Percentiles rank a stretch among this genome's conserved stretches.
Conservation (phyloP, 2,797 vertebrate species). For the Acropternis orthonyx region DNA sequence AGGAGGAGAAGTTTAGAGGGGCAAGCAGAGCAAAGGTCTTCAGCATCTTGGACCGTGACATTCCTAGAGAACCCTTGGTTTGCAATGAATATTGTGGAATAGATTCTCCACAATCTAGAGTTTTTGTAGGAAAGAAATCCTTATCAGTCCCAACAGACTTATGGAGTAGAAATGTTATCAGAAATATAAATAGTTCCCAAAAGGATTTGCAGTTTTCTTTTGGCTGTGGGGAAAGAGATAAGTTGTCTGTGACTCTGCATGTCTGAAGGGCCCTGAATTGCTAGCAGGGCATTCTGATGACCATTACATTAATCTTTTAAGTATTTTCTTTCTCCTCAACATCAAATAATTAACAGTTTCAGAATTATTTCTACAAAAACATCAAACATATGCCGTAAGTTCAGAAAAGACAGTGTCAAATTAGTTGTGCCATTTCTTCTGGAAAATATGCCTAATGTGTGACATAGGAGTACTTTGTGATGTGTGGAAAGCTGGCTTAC, state of each 20-base stretch:
- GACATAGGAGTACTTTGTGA: not conserved
- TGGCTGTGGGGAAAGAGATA: not conserved
- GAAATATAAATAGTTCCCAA: not conserved
- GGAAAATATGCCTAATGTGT: not conserved
- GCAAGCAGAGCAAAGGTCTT: not conserved
- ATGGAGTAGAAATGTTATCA: not conserved
- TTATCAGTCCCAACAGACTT: not conserved
- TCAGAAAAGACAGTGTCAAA: not conserved
- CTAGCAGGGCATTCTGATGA: not conserved
- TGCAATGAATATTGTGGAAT: not conserved
- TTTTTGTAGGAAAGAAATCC: not conserved
- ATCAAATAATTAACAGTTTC: not conserved
- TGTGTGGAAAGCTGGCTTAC: not conserved
- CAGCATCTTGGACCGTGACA: too few species aligned
- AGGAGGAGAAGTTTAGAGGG: not conserved
- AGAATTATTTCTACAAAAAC: not conserved
- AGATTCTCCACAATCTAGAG: not conserved
- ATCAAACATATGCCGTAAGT: not conserved
- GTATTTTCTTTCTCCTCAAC: not conserved
- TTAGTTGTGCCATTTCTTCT: not conserved
- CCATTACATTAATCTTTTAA: not conserved
- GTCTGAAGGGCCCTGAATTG: not conserved
- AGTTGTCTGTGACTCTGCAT: not conserved
- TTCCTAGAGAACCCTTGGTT: not conserved
- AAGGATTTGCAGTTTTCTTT: not conserved